phyloP scores from a whole-genome alignment of 2,113 vertebrate genomes.

The Seriola rivoliana region DNA sequence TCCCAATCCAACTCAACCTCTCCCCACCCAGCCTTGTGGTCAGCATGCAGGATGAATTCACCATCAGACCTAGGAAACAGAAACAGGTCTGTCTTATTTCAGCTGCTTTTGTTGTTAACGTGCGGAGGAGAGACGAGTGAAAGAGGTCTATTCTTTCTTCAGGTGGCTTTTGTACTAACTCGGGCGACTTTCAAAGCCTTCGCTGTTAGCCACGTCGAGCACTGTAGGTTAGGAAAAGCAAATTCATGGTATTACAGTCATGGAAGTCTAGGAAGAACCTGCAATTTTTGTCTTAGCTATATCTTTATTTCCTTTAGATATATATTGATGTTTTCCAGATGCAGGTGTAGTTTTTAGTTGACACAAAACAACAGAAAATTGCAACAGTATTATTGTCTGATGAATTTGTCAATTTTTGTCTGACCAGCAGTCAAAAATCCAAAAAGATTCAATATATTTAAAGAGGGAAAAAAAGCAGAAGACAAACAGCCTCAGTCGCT shows the following conservation, averaged over 20 bases:
- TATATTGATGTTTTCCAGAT: neutral
- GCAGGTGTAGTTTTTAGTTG: neutral
- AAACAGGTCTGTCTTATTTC: slow-evolving; percentile 48
- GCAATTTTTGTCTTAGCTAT: neutral
- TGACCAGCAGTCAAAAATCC: neutral
- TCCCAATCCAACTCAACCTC: slow-evolving; percentile 6
- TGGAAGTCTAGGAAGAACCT: neutral
- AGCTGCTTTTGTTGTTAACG: slow-evolving; percentile 35
- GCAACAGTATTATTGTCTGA: neutral
- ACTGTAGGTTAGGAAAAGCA: neutral
- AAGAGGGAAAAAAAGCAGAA: neutral
- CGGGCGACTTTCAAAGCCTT: too few relatives aligned
- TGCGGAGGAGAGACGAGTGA: neutral
- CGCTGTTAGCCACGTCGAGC: neutral
- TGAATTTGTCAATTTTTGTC: too few relatives aligned
- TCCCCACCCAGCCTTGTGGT: slow-evolving; percentile 64
- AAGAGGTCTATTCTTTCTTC: neutral
- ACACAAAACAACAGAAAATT: neutral
- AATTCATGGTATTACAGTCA: neutral
- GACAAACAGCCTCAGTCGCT: neutral
- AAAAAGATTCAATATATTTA: neutral
- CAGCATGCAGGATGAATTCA: slow-evolving; percentile 66
- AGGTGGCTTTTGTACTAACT: slow-evolving; percentile 38
- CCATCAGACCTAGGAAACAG: slow-evolving; percentile 36
- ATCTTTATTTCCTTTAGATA: neutral